phyloP scores from a whole-genome alignment of 2,888 invertebrate species.

The Drosophila algonquin region DNA sequence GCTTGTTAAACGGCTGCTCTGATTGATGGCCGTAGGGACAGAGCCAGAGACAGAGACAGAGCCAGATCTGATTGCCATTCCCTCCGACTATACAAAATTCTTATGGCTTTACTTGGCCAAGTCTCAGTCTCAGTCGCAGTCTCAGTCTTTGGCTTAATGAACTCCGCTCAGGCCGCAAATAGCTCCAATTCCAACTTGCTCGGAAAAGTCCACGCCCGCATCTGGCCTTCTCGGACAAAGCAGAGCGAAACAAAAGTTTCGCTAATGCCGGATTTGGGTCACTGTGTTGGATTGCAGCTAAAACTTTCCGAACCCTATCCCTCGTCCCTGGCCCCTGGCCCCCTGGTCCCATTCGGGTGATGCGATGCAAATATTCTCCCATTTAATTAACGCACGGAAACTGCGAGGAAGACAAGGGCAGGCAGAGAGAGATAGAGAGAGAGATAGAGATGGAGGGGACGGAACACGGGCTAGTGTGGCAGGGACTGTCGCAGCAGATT shows the following conservation, averaged over 20 bases:
- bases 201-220: not conserved
- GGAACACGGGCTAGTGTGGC: conserved; percentile 25
- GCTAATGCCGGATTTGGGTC: conserved; percentile 64
- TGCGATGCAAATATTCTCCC: conserved; percentile 71
- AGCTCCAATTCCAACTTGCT: conserved; percentile 15
- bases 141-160: conserved; percentile 19
- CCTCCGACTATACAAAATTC: conserved; percentile 15
- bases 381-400: conserved; percentile 76
- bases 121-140: conserved; percentile 6
- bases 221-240: conserved; percentile 1
- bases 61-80: not conserved
- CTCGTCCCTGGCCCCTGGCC: conserved; percentile 7
- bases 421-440: not conserved
- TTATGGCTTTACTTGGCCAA: conserved; percentile 11
- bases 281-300: conserved; percentile 62
- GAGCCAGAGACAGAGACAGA: not conserved
- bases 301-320: conserved; percentile 35
- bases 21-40: conserved; percentile 49
- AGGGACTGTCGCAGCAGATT: conserved; percentile 68
- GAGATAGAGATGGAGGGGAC: not conserved
- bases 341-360: conserved; percentile 2
- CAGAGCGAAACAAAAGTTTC: conserved; percentile 50
- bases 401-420: conserved; percentile 36
- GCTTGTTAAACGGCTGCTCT: conserved; percentile 35
- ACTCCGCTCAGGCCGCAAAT: conserved; percentile 25